Evolutionary conservation across 2,113 vertebrate species (phyloP).

Genomic region (Etia nguti): DNA sequence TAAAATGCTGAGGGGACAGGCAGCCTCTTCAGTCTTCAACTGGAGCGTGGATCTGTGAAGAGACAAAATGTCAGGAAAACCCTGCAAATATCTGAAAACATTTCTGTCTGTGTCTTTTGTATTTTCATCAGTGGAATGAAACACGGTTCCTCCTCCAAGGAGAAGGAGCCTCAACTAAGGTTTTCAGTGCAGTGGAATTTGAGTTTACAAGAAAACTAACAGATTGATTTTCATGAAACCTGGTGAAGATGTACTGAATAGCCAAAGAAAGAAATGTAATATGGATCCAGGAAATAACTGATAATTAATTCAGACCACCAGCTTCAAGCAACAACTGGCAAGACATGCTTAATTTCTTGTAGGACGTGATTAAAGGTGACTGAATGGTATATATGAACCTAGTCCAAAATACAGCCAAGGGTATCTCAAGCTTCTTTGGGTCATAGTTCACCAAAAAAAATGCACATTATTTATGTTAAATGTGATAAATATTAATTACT

Average conservation of each 20-base stretch:
- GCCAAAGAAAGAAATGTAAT: background rate
- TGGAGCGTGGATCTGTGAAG: slow-evolving; percentile 56
- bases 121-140: background rate
- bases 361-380: background rate
- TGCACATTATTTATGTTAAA: background rate
- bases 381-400: background rate
- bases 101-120: background rate
- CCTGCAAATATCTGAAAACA: background rate
- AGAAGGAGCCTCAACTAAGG: background rate
- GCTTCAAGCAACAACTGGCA: background rate
- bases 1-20: background rate
- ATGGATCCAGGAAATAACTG: background rate
- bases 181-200: background rate
- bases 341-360: background rate
- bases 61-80: background rate
- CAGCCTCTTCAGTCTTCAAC: slow-evolving; percentile 38
- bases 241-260: fast-evolving
- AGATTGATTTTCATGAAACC: background rate
- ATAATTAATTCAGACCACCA: background rate
- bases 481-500: background rate
- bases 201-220: background rate
- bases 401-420: background rate
- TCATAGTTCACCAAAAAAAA: background rate
- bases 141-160: fast-evolving
- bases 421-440: background rate